A percentile compares a stretch with the other conserved stretches of the same genome.
Evolutionary conservation across 2,888 invertebrate genomes (phyloP).

Genomic region (Pandemis cinnamomeana): DNA sequence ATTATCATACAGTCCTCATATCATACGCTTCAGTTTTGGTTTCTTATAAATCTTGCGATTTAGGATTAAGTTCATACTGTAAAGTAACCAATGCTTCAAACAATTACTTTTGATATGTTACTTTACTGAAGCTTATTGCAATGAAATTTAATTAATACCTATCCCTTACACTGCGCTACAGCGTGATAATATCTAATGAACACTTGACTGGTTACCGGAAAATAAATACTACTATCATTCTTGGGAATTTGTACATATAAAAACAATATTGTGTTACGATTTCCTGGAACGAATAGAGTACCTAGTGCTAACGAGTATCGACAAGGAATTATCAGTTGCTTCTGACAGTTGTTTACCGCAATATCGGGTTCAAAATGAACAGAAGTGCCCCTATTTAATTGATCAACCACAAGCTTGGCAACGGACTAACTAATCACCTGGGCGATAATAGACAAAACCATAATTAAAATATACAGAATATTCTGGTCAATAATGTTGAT

Average conservation of each 20-base stretch:
- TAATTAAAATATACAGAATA: not conserved
- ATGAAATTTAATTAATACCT: not conserved
- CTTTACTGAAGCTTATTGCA: too few relatives aligned
- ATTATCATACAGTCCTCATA: too few relatives aligned
- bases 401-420: slow-evolving; percentile 25
- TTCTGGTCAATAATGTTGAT: not conserved
- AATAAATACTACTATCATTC: slow-evolving; percentile 41
- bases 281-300: slow-evolving; percentile 62
- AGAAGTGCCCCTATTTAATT: slow-evolving; percentile 46
- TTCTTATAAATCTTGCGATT: not conserved
- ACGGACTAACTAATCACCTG: slow-evolving; percentile 14
- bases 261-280: slow-evolving; percentile 57
- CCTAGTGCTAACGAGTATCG: slow-evolving; percentile 55
- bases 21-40: not conserved
- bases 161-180: slow-evolving; percentile 4
- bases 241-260: slow-evolving; percentile 46
- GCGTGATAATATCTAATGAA: slow-evolving; percentile 22
- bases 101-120: too few relatives aligned
- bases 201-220: slow-evolving; percentile 22
- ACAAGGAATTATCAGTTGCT: slow-evolving; percentile 59
- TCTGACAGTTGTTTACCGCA: slow-evolving; percentile 60
- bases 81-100: too few relatives aligned
- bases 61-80: too few relatives aligned
- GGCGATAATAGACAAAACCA: slow-evolving; percentile 4
- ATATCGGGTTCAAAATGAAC: slow-evolving; percentile 48